phyloP scores from a whole-genome alignment of 1,140 invertebrate genomes.

The Brachionus asplanchnoidis region DNA sequence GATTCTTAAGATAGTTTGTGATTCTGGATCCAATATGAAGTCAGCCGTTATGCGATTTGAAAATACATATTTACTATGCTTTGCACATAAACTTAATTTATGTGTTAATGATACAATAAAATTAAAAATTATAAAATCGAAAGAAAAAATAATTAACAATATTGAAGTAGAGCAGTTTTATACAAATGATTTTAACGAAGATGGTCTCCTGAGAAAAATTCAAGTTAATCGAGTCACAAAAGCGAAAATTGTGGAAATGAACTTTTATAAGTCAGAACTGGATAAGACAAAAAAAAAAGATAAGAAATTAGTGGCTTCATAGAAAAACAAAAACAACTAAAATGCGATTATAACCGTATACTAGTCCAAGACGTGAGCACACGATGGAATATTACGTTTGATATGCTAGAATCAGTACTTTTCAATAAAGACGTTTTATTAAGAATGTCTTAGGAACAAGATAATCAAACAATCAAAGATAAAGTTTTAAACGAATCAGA shows the following conservation, averaged over 20 bases:
- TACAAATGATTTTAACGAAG: neutral
- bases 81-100: neutral
- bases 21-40: neutral
- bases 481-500: neutral
- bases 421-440: neutral
- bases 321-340: neutral
- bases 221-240: neutral
- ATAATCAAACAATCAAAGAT: neutral
- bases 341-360: neutral
- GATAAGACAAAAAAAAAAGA: neutral
- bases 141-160: neutral
- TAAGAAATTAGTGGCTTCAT: neutral
- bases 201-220: neutral
- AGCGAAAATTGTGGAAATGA: neutral
- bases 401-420: neutral
- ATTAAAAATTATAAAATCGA: neutral
- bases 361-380: slow-evolving; percentile 9
- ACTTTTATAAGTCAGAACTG: neutral
- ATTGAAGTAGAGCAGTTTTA: neutral
- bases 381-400: neutral
- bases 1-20: neutral
- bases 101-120: neutral
- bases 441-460: neutral
- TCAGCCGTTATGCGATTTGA: neutral
- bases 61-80: neutral